Evolutionary conservation across 2,888 invertebrate species (phyloP).

Genomic region (Mythimna loreyi): DNA sequence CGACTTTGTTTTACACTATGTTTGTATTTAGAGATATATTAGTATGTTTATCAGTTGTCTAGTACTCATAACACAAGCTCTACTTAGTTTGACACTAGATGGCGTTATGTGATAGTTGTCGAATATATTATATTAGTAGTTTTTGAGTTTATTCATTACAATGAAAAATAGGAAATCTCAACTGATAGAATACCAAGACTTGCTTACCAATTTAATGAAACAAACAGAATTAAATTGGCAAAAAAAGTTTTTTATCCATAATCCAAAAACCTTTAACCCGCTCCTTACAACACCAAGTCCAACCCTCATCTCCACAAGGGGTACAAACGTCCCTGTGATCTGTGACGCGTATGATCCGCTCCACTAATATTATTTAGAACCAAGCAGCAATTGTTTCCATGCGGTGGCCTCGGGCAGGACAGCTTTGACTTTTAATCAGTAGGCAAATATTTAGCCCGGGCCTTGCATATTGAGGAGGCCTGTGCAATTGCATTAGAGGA

Average conservation of each 20-base stretch:
- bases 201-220: no score
- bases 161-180: no score
- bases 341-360: constrained; percentile 81
- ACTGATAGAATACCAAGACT: no score
- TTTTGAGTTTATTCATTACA: no score
- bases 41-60: no score
- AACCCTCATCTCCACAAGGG: constrained; percentile 57
- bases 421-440: constrained; percentile 89
- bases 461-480: constrained; percentile 86
- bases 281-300: constrained; percentile 27
- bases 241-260: neutral
- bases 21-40: no score
- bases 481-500: constrained; percentile 89
- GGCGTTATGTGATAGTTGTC: no score
- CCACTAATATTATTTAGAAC: constrained; percentile 88
- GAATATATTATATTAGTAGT: no score
- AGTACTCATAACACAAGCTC: no score
- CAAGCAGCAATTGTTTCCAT: constrained; percentile 79
- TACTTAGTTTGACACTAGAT: no score
- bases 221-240: no score
- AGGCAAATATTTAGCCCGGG: constrained; percentile 84
- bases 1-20: no score
- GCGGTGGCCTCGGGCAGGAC: constrained; percentile 82
- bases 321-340: constrained; percentile 81
- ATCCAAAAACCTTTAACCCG: neutral